Evolutionary conservation across 2,113 vertebrate species (phyloP).

Genomic region (Daphoenositta chrysoptera): DNA sequence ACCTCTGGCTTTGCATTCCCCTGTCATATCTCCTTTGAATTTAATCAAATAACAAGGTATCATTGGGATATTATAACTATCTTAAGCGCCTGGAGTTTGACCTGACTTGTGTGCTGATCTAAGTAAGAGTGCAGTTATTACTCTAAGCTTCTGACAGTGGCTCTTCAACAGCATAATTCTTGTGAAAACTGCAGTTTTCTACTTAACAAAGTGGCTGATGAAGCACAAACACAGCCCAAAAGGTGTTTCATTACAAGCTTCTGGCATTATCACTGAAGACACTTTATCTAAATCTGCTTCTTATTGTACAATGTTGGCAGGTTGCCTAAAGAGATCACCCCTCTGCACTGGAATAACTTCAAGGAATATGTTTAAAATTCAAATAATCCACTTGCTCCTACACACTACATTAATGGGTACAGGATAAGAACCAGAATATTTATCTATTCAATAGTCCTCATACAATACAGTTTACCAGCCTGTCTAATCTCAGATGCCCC

Average conservation of each 20-base stretch:
- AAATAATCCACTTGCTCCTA: neutral
- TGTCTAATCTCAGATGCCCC: neutral
- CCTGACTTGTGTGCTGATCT: neutral
- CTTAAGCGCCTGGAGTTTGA: neutral
- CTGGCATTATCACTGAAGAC: neutral
- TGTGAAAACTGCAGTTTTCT: neutral
- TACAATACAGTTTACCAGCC: neutral
- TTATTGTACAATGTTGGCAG: neutral
- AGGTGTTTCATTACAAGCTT: neutral
- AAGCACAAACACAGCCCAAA: neutral
- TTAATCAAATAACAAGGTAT: neutral
- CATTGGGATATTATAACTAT: neutral
- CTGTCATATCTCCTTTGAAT: neutral
- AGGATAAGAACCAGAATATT: neutral
- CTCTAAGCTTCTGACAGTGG: neutral
- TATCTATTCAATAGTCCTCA: neutral
- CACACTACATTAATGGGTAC: neutral
- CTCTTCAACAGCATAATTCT: neutral
- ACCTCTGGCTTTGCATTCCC: neutral
- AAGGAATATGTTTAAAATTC: neutral
- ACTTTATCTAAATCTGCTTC: neutral
- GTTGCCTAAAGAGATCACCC: neutral
- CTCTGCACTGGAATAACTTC: neutral
- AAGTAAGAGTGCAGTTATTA: neutral
- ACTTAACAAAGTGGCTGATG: neutral